Evolutionary conservation across 2,113 vertebrate genomes (phyloP).

Genomic region (Murina feae): DNA sequence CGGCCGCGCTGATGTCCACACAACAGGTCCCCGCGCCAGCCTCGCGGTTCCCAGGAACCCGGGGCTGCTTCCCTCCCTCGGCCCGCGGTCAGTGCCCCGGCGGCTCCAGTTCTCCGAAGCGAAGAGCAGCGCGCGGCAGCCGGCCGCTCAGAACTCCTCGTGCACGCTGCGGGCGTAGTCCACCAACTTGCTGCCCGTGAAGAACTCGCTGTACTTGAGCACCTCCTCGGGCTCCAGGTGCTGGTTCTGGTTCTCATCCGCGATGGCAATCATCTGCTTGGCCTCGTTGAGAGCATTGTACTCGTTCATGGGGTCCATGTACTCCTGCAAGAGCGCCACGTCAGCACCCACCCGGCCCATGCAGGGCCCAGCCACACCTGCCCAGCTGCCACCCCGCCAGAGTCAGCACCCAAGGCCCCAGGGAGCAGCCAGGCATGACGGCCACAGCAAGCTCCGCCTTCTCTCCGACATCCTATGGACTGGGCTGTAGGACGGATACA

Average conservation of each 20-base stretch:
- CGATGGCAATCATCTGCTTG: constrained; percentile 97
- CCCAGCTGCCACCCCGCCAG: background rate
- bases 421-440: fast-evolving
- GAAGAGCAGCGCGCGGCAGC: too few species aligned
- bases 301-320: constrained; percentile 99
- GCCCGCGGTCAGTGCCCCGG: background rate
- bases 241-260: constrained; percentile 96
- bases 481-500: background rate
- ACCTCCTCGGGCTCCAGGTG: constrained; percentile 93
- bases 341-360: background rate
- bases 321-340: constrained; percentile 80
- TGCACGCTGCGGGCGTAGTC: constrained; percentile 97
- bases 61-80: background rate
- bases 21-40: background rate
- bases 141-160: constrained; percentile 91
- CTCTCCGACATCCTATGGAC: background rate
- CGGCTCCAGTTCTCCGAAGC: background rate
- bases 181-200: constrained; percentile 98
- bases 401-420: background rate
- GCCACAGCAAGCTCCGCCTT: fast-evolving
- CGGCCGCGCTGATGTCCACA: background rate
- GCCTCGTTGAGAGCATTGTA: constrained; percentile 97
- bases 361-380: background rate
- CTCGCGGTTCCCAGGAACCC: background rate
- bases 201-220: constrained; percentile 97